Conservation (phyloP, 2,888 invertebrate genomes). For the Drosophila gaucha region DNA sequence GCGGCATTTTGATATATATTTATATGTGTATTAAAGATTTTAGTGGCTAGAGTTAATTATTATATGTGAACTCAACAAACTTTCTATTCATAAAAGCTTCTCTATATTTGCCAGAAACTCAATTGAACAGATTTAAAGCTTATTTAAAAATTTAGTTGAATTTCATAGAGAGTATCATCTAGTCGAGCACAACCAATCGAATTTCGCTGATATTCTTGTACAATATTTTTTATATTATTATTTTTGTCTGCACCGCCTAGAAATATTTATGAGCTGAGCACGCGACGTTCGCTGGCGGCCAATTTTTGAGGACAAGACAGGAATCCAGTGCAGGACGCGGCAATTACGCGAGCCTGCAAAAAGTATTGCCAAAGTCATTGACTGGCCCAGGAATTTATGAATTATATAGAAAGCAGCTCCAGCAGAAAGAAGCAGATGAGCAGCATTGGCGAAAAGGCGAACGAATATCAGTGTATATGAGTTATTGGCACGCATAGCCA, state of each 20-base stretch:
- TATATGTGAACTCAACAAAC: too few species aligned
- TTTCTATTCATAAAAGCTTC: too few species aligned
- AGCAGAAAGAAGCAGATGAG: background rate
- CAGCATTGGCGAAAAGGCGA: constrained; percentile 10
- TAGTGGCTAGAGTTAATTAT: too few species aligned
- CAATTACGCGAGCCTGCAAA: constrained; percentile 58
- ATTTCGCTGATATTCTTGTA: background rate
- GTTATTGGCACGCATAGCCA: constrained; percentile 71
- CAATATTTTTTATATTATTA: constrained; percentile 8
- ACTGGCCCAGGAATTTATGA: constrained; percentile 65
- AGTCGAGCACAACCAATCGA: background rate
- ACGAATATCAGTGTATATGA: constrained; percentile 70
- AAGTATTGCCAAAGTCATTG: constrained; percentile 72
- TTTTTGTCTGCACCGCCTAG: constrained; percentile 39
- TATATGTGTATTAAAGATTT: too few species aligned
- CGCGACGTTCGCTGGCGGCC: constrained; percentile 51
- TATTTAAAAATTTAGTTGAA: background rate
- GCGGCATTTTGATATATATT: too few species aligned
- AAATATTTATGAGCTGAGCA: constrained; percentile 70
- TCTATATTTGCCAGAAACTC: too few species aligned
- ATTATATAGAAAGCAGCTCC: constrained; percentile 51
- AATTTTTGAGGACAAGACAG: constrained; percentile 62
- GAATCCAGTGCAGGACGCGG: constrained; percentile 57
- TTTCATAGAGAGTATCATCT: background rate
- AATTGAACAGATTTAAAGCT: too few species aligned